Conservation (phyloP, 1,140 invertebrate genomes). For the Heliconius melpomene region DNA sequence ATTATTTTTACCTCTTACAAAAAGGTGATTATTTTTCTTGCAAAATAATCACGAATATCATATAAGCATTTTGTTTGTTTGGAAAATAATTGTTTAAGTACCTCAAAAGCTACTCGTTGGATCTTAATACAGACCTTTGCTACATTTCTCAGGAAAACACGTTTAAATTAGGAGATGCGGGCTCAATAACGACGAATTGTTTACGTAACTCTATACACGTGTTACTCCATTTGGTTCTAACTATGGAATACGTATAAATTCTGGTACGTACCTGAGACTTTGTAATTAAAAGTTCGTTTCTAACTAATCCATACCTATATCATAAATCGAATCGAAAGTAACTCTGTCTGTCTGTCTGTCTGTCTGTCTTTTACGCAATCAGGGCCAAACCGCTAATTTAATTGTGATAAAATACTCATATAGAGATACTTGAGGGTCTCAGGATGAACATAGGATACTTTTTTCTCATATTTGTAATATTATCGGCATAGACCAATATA, state of each 20-base stretch:
- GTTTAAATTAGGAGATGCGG: conserved; percentile 35
- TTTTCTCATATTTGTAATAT: too few relatives aligned
- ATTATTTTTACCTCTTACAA: background rate
- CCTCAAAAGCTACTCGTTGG: background rate
- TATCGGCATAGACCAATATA: too few relatives aligned
- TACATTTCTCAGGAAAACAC: conserved; percentile 20
- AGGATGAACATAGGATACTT: too few relatives aligned
- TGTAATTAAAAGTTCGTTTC: background rate
- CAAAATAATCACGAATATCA: background rate
- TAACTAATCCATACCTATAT: background rate
- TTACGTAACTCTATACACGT: conserved; percentile 44
- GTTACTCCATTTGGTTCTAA: conserved; percentile 17
- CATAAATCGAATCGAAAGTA: too few relatives aligned
- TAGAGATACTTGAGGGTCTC: too few relatives aligned
- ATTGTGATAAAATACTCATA: too few relatives aligned
- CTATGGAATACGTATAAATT: background rate
- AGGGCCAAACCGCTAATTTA: too few relatives aligned
- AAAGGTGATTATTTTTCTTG: background rate
- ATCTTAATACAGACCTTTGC: conserved; percentile 13
- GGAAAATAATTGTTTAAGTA: background rate
- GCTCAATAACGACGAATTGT: conserved; percentile 27
- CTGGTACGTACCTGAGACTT: background rate
- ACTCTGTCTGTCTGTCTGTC: too few relatives aligned
- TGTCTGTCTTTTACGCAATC: too few relatives aligned
- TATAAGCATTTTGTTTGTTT: background rate